Evolutionary conservation across 2,113 vertebrate species (phyloP).

Genomic region (Platichthys flesus): DNA sequence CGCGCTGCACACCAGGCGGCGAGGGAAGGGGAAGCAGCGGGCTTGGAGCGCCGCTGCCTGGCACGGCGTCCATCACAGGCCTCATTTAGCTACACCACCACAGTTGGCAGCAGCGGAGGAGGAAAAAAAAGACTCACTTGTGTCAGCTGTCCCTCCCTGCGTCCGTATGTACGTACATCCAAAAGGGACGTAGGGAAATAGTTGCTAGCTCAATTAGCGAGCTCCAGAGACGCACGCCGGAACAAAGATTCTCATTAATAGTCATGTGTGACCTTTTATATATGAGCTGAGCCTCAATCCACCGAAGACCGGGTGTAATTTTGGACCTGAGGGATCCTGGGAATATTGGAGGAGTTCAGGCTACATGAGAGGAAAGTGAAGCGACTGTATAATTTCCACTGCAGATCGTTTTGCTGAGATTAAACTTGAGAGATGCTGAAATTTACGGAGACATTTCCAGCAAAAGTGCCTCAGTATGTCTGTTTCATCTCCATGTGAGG

Average conservation of each 20-base stretch:
- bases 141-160: slow-evolving; percentile 23
- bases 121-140: slow-evolving; percentile 22
- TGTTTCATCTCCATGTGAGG: background rate
- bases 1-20: slow-evolving; percentile 45
- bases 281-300: slow-evolving; percentile 40
- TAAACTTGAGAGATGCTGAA: background rate
- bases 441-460: background rate
- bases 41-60: slow-evolving; percentile 56
- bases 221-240: slow-evolving; percentile 45
- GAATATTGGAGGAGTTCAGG: slow-evolving; percentile 32
- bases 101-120: slow-evolving; percentile 7
- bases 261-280: slow-evolving; percentile 69
- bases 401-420: background rate
- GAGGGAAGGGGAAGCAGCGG: slow-evolving; percentile 39
- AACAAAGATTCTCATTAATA: slow-evolving; percentile 65
- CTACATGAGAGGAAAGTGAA: slow-evolving; percentile 26
- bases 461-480: background rate
- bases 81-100: slow-evolving; percentile 57
- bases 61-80: slow-evolving; percentile 56
- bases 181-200: slow-evolving; percentile 31
- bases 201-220: slow-evolving; percentile 60
- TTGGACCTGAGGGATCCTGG: slow-evolving; percentile 55
- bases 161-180: slow-evolving; percentile 22
- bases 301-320: slow-evolving; percentile 52
- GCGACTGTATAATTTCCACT: slow-evolving; percentile 21